Conservation (phyloP, 2,888 invertebrate genomes). For the Perdita meconis region DNA sequence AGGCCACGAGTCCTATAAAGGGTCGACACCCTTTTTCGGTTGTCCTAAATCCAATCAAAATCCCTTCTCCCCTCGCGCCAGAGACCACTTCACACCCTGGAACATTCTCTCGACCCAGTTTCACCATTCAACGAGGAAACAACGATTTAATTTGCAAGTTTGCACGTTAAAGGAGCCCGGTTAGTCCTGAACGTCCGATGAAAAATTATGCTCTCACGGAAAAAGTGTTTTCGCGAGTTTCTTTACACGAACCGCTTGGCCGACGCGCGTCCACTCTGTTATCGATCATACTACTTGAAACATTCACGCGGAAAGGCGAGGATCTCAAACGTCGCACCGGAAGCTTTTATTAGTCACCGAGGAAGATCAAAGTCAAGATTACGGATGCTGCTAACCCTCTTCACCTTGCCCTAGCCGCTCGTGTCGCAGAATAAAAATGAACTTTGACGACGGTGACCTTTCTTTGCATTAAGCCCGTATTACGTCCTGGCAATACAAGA, state of each 20-base stretch:
- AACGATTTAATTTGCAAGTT: conserved; percentile 59
- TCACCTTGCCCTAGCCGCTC: not conserved
- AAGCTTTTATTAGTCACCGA: no score
- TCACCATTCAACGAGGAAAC: conserved; percentile 23
- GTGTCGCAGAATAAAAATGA: not conserved
- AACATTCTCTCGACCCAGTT: conserved; percentile 45
- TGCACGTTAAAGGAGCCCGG: conserved; percentile 7
- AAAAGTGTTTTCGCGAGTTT: no score
- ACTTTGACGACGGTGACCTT: conserved; percentile 13
- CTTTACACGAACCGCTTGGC: no score
- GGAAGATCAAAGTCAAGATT: not conserved
- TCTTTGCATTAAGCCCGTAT: not conserved
- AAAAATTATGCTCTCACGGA: conserved; percentile 9
- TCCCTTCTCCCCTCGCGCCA: conserved; percentile 16
- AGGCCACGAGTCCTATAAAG: conserved; percentile 32
- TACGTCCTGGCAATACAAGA: not conserved
- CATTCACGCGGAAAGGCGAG: no score
- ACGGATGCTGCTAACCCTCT: not conserved
- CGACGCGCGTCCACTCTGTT: no score
- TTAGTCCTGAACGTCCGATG: conserved; percentile 17
- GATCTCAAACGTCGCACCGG: no score
- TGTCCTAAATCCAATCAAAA: conserved; percentile 52
- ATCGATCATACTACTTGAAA: no score
- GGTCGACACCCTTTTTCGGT: conserved; percentile 50
- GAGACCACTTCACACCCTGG: conserved; percentile 25